phyloP scores from a whole-genome alignment of 2,113 vertebrate genomes.

The Scophthalmus maximus region DNA sequence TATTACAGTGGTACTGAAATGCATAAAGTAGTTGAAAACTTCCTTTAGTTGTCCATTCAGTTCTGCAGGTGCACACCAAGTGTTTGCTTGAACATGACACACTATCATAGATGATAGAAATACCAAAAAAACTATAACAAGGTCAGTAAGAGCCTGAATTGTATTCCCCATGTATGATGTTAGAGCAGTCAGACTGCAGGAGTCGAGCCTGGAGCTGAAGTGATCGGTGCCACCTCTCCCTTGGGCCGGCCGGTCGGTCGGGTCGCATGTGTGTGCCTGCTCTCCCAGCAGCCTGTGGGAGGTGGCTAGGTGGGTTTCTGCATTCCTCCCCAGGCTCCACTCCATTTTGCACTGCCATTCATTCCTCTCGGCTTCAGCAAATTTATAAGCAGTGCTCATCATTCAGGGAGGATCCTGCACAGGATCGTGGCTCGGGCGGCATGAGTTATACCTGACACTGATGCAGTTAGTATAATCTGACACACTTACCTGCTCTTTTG shows the following conservation, averaged over 20 bases:
- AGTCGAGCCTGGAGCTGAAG: not conserved
- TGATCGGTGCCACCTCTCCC: slow-evolving; percentile 55
- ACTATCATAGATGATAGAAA: not conserved
- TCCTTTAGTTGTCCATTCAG: not conserved
- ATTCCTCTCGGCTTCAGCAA: slow-evolving; percentile 37
- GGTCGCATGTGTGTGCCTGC: slow-evolving; percentile 74
- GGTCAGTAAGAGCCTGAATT: not conserved
- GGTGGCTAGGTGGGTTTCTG: slow-evolving; percentile 68
- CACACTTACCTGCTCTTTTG: not conserved
- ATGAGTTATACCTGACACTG: not conserved
- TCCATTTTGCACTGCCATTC: slow-evolving; percentile 67
- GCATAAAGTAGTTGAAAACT: too few relatives aligned
- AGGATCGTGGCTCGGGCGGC: not conserved
- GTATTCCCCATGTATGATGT: not conserved
- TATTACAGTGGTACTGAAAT: not conserved
- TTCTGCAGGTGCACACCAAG: not conserved
- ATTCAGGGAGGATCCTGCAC: not conserved
- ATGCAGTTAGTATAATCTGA: not conserved
- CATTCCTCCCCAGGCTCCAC: slow-evolving; percentile 71
- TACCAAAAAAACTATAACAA: not conserved
- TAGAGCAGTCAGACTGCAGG: not conserved
- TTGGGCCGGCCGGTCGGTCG: slow-evolving; percentile 42
- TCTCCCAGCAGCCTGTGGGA: slow-evolving; percentile 60
- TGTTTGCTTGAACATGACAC: not conserved
- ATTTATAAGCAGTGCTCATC: slow-evolving; percentile 43